A percentile compares a stretch with the other conserved stretches of the same genome.
These are phyloP conservation scores for Anticlea derivata DNA, from an alignment of 2,888 invertebrate genomes.

Conservation along the genomic window DNA sequence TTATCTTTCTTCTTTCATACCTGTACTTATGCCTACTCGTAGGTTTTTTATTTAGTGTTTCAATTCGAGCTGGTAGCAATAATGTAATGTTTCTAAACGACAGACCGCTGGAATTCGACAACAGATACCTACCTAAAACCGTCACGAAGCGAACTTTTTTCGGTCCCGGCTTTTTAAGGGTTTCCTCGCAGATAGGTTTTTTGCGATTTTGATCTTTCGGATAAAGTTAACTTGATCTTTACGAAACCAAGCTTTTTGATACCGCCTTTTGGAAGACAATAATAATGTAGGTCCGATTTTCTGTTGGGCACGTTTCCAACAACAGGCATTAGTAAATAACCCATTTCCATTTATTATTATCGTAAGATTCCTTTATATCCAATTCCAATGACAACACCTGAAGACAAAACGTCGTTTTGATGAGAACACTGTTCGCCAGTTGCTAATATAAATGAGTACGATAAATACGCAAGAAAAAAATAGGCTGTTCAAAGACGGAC, in stretches of 20 bases:
- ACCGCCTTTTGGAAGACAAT: not conserved
- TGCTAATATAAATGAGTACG: too few species aligned
- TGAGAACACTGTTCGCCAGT: too few species aligned
- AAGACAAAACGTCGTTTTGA: too few species aligned
- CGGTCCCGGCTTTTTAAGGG: constrained; percentile 48
- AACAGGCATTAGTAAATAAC: too few species aligned
- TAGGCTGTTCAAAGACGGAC: too few species aligned
- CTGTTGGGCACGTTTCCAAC: not conserved
- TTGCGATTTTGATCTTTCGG: constrained; percentile 31
- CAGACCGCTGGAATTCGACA: constrained; percentile 71
- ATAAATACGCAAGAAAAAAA: too few species aligned
- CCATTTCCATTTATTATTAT: too few species aligned
- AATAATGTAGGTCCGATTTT: not conserved
- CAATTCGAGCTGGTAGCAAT: constrained; percentile 40
- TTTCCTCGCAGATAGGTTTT: constrained; percentile 53
- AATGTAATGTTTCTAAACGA: constrained; percentile 75
- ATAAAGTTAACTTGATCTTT: constrained; percentile 8
- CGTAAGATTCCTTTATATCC: too few species aligned
- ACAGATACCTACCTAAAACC: constrained; percentile 34
- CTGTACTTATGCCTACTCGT: not conserved
- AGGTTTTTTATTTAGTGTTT: not conserved
- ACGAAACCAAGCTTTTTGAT: not conserved
- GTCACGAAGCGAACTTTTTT: constrained; percentile 65
- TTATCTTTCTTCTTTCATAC: too few species aligned
- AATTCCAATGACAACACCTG: too few species aligned